Conservation (phyloP, 2,113 vertebrate genomes). For the Microtus montanus region DNA sequence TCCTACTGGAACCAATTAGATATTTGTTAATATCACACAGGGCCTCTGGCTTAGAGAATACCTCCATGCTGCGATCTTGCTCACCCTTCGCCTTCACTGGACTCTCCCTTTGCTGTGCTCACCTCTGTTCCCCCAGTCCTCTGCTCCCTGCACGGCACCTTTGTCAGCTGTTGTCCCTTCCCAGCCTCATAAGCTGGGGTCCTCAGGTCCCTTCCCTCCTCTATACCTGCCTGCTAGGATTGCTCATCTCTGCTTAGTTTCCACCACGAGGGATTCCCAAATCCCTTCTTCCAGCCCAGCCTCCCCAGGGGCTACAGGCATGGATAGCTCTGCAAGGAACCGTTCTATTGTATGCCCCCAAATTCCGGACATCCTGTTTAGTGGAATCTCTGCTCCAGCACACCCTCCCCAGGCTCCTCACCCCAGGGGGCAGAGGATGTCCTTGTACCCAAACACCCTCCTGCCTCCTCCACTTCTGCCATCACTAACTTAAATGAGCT, state of each 20-base stretch:
- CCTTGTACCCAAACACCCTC: neutral
- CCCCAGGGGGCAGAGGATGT: neutral
- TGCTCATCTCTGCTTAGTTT: rapidly evolving
- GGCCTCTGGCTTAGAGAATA: neutral
- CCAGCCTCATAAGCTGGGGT: neutral
- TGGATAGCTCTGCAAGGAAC: neutral
- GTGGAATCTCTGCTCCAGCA: neutral
- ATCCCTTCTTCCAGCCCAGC: neutral
- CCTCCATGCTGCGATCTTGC: too few species aligned
- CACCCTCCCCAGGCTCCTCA: neutral
- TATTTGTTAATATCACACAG: neutral
- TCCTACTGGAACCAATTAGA: neutral
- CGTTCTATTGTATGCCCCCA: neutral
- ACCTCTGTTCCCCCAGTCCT: neutral
- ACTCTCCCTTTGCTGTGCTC: neutral
- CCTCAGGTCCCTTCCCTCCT: neutral
- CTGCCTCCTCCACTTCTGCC: neutral
- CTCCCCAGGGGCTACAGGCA: neutral
- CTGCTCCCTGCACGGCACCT: neutral
- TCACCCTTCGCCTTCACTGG: neutral
- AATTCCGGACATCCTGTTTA: neutral
- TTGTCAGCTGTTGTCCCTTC: neutral
- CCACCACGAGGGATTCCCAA: neutral
- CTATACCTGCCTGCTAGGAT: neutral
- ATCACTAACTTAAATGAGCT: neutral